A percentile compares a stretch with the other conserved stretches of the same genome.
phyloP scores from a whole-genome alignment of 2,113 vertebrate species.

The Prinia subflava region DNA sequence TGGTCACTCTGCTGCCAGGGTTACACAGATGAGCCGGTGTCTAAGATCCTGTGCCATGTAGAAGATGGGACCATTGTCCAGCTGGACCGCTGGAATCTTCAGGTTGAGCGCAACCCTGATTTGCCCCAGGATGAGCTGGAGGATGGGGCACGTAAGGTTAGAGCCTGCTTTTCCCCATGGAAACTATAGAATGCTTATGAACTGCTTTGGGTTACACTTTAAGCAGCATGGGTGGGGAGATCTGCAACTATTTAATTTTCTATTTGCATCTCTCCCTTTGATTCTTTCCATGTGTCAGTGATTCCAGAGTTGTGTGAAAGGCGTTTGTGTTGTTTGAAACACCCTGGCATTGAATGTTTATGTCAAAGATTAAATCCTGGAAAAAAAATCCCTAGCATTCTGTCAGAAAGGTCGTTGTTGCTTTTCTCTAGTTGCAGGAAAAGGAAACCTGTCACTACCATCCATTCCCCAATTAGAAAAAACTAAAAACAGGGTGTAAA shows the following conservation, averaged over 20 bases:
- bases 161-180: neutral
- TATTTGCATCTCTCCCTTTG: neutral
- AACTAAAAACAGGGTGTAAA: neutral
- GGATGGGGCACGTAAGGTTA: conserved; percentile 81
- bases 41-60: conserved; percentile 83
- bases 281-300: neutral
- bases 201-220: neutral
- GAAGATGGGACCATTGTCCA: conserved; percentile 84
- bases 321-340: neutral
- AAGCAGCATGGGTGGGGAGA: neutral
- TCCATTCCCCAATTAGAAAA: neutral
- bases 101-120: conserved; percentile 81
- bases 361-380: neutral
- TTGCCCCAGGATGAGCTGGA: conserved; percentile 78
- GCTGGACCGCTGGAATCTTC: conserved; percentile 83
- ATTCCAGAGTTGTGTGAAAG: neutral
- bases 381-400: neutral
- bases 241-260: neutral
- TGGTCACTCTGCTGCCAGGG: conserved; percentile 60
- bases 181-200: neutral
- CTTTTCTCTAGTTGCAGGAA: neutral
- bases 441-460: neutral
- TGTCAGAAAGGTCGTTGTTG: neutral
- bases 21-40: conserved; percentile 82
- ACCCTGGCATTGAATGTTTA: neutral